Conservation (phyloP, 2,113 vertebrate genomes). For the Strix uralensis region DNA sequence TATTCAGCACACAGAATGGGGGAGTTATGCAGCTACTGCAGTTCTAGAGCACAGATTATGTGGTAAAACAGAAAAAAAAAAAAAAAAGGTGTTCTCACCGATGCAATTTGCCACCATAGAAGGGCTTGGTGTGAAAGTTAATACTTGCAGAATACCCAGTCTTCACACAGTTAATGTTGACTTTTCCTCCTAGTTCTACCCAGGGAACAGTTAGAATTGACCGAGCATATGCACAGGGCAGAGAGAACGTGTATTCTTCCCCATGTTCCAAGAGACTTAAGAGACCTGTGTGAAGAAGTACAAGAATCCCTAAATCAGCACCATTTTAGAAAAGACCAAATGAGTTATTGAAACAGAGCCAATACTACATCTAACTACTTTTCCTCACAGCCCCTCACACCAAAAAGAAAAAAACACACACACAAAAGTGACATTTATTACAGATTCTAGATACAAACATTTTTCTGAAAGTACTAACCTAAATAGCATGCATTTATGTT, state of each 20-base stretch:
- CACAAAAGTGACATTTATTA: background rate
- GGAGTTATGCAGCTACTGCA: background rate
- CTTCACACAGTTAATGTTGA: conserved; percentile 89
- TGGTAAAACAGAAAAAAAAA: background rate
- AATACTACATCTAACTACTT: background rate
- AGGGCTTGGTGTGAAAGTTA: conserved; percentile 98
- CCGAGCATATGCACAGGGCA: conserved; percentile 94
- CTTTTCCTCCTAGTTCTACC: conserved; percentile 97
- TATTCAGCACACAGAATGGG: background rate
- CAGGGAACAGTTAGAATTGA: conserved; percentile 98
- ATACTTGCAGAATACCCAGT: conserved; percentile 93
- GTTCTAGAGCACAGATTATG: background rate
- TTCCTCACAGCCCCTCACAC: background rate
- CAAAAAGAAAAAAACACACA: background rate
- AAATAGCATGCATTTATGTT: background rate
- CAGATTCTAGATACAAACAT: background rate
- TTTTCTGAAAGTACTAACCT: background rate
- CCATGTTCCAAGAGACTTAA: conserved; percentile 89
- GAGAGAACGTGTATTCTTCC: conserved; percentile 93
- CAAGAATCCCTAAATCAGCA: background rate
- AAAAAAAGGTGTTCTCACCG: conserved; percentile 74
- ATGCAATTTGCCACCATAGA: conserved; percentile 96
- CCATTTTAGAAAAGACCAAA: background rate
- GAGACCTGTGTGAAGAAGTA: conserved; percentile 76
- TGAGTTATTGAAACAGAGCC: background rate